Evolutionary conservation across 2,888 invertebrate genomes (phyloP).

Genomic region (Cybosia mesomella): DNA sequence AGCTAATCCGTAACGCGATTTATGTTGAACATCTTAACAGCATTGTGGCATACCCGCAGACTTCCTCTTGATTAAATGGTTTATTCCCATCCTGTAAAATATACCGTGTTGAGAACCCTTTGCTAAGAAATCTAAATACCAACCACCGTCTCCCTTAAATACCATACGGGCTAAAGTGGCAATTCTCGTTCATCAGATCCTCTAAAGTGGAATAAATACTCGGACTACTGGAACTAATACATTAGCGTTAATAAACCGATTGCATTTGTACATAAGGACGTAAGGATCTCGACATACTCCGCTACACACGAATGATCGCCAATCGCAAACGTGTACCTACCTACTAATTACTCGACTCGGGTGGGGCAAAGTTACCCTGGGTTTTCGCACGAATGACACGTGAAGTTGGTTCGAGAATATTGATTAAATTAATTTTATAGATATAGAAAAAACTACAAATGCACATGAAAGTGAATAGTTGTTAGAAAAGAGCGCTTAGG

Average conservation of each 20-base stretch:
- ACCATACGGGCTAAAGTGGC: neutral
- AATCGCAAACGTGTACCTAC: slow-evolving; percentile 72
- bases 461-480: too few relatives aligned
- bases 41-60: too few relatives aligned
- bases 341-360: slow-evolving; percentile 74
- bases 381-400: slow-evolving; percentile 52
- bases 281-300: slow-evolving; percentile 55
- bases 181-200: slow-evolving; percentile 5
- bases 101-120: too few relatives aligned
- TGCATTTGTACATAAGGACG: slow-evolving; percentile 47
- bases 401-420: slow-evolving; percentile 8
- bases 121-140: neutral
- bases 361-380: slow-evolving; percentile 69
- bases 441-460: too few relatives aligned
- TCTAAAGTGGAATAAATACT: slow-evolving; percentile 34
- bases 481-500: too few relatives aligned
- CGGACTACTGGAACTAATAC: too few relatives aligned
- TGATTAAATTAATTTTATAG: too few relatives aligned
- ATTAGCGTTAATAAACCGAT: slow-evolving; percentile 34
- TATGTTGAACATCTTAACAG: too few relatives aligned
- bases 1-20: too few relatives aligned
- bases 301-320: slow-evolving; percentile 73
- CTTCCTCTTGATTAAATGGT: too few relatives aligned
- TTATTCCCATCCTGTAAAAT: too few relatives aligned
- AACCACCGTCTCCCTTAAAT: neutral